Conservation (phyloP, 2,113 vertebrate genomes). For the Nycticryphes semicollaris region DNA sequence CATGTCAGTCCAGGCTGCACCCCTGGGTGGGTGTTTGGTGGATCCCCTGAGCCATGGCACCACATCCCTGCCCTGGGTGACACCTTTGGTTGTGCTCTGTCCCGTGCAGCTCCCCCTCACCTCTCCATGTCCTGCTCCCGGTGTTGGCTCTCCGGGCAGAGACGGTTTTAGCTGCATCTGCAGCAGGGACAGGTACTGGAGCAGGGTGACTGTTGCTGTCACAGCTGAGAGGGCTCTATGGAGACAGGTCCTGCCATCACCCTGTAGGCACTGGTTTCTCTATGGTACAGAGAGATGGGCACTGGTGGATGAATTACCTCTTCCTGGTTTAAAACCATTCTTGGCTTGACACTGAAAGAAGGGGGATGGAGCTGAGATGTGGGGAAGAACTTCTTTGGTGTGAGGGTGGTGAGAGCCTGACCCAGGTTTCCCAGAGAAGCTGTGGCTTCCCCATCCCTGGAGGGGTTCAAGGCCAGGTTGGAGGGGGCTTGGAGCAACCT, state of each 20-base stretch:
- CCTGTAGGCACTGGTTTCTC: rapidly evolving
- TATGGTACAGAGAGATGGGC: rapidly evolving
- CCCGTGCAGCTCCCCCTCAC: neutral
- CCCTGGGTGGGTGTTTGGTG: rapidly evolving
- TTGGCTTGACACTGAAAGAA: no score
- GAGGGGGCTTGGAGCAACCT: no score
- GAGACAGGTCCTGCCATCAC: neutral
- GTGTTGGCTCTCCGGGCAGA: neutral
- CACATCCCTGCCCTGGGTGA: rapidly evolving
- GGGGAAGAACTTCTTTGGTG: no score
- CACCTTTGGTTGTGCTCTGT: rapidly evolving
- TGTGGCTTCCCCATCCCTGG: no score
- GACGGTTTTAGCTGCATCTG: neutral
- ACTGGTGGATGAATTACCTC: neutral
- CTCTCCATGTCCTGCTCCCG: neutral
- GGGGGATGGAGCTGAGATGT: no score
- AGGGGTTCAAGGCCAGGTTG: no score
- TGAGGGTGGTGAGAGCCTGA: no score
- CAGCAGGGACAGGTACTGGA: rapidly evolving
- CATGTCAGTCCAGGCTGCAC: rapidly evolving
- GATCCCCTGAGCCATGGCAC: neutral
- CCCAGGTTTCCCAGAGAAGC: no score
- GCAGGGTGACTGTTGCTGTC: rapidly evolving
- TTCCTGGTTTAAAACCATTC: no score
- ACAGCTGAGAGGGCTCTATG: rapidly evolving